Evolutionary conservation across 1,140 invertebrate genomes (phyloP), one percentile per base, ranked within the genome.

Genomic region (Argopecten irradians): DNA sequence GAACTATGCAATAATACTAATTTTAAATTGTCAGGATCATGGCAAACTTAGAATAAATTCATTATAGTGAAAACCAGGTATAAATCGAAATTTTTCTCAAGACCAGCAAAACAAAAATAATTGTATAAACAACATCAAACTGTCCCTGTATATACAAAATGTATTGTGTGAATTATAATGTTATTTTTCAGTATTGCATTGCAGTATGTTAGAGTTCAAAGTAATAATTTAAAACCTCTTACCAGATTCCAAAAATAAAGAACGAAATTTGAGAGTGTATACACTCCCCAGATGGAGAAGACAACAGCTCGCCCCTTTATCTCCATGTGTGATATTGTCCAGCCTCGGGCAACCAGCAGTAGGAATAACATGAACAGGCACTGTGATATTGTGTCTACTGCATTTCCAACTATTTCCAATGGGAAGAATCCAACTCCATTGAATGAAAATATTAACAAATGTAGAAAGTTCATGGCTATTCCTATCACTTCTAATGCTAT

Each of bases 191-290:
- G 16, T 8, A 84, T 32, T n/a, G 1, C 11, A 22, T 19, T 32
- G 3, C 0, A 7, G 22, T 32, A 22, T 32, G 19, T 16, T 34
- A 34, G 34, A 7, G 19, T 33, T 41, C 16, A 7, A 7, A 41
- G 39, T 41, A 55, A 55, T 19, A 34, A 36, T 33, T 71, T 34
- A 41, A 82, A 71, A 41, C 39, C 87, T 94, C 97, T 97, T 96
- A 99, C 98, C 97, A 98, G 97, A 96, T 99, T 99, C 98, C 98
- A 99, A 86, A 99, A 97, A 96, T 99, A 99, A 1, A 99, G 96
- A 55, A 99, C 96, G 93, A 99, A 97, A 95, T 99, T 98, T 39
- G 99, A 97, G 89, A 98, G 96, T 84, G 98, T 97, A 95, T 99
- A 99, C 89, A 98, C 97, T 91, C 98, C 96, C 98, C 98, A 99